These are phyloP conservation scores for Heliothis peltigera DNA, from an alignment of 2,888 invertebrate species.

Conservation along the genomic window DNA sequence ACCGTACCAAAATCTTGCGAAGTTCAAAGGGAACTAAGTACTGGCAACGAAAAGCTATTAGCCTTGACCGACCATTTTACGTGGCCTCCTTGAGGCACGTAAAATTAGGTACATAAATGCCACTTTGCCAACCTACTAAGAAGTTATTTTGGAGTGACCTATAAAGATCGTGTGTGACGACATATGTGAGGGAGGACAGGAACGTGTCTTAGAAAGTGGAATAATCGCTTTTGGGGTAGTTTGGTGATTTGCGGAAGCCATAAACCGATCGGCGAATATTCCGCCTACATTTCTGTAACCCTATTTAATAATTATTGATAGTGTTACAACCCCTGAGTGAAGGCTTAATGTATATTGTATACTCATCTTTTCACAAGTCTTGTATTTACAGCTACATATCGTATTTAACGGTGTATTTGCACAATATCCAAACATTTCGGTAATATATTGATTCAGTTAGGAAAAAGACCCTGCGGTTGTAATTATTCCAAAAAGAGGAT, in stretches of 20 bases:
- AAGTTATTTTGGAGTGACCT: constrained; percentile 38
- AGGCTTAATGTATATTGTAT: too few species aligned
- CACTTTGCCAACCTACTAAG: constrained; percentile 40
- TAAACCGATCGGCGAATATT: not conserved
- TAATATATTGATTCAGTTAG: not conserved
- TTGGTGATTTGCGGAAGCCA: not conserved
- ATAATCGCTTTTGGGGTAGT: not conserved
- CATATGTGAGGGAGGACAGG: constrained; percentile 5
- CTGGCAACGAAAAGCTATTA: constrained; percentile 34
- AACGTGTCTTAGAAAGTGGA: constrained; percentile 9
- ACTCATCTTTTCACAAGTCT: too few species aligned
- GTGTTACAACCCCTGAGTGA: not conserved
- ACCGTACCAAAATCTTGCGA: constrained; percentile 31
- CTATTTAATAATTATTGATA: not conserved
- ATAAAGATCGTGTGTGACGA: constrained; percentile 41
- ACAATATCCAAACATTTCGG: not conserved
- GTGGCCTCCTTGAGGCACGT: constrained; percentile 42
- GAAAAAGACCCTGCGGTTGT: too few species aligned
- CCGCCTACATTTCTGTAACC: not conserved
- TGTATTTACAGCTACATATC: too few species aligned
- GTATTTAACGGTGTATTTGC: not conserved
- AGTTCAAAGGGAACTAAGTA: constrained; percentile 49
- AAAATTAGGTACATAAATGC: constrained; percentile 54
- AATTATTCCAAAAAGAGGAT: not conserved
- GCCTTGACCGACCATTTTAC: constrained; percentile 50